Base-by-base conservation (phyloP, 2,888 invertebrate species). In the Xanthia icteritia region DNA sequence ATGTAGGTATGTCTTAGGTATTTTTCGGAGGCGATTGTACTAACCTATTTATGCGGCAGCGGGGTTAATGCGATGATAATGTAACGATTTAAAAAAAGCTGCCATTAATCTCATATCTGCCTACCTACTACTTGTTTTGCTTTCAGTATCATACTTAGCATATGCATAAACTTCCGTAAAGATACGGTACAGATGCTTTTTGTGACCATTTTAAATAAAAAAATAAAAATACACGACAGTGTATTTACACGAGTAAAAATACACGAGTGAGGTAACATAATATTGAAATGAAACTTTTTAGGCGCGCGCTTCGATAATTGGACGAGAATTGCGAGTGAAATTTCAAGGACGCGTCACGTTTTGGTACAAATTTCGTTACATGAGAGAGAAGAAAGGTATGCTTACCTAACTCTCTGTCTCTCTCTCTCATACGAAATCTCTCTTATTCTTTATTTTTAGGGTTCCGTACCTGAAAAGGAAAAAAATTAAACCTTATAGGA, bases 61-160 rank as follows among this genome's bases (percentile, higher is more conserved):
- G 84, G 89, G 91, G 91, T 90, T 93, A 94, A 93, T 89, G 91
- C 77, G 90, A 94, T 94, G 93, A 54, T 91, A 92, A 94, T 93
- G 89, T 91, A 90, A 86, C 84, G 91, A 88, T 91, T 93, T 86
- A 39, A 61, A 61, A 87, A 91, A 92, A 87, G 85, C 79, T 85
- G 83, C 82, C 90, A 92, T 91, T 92, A 92, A 92, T 94, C 91
- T 68, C n/a, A 8, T 68, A 68, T 6, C n/a, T n/a, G n/a, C 17
- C 36, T 91, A 85, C 82, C 88, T 91, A 87, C 84, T 63, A 89
- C 91, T 90, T 91, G 90, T 92, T 92, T 92, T 91, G 86, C 81
- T 84, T 86, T 83, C 86, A 85, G 90, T 87, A 86, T 64, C 39
- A 39, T 61, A 66, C 15, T 84, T 72, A 56, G 39, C 68, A 83